Evolutionary conservation across 2,797 vertebrate species (phyloP).

Genomic region (Sylvilagus floridanus): DNA sequence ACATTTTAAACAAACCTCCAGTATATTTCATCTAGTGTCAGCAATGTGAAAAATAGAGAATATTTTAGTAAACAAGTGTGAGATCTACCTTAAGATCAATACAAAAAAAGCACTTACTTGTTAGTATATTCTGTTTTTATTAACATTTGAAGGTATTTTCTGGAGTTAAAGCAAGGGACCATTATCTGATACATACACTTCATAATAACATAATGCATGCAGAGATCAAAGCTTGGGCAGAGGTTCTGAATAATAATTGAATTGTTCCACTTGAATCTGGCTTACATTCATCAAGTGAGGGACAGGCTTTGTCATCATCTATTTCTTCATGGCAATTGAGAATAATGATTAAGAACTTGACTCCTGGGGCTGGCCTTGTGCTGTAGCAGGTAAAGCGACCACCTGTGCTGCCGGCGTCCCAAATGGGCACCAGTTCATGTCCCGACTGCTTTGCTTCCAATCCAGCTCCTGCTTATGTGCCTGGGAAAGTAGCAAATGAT

Average conservation of each 20-base stretch:
- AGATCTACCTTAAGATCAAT: not conserved
- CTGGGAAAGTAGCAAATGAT: too few species aligned
- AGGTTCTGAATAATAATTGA: not conserved
- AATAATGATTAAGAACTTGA: not conserved
- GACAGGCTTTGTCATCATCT: not conserved
- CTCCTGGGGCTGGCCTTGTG: not conserved
- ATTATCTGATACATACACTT: not conserved
- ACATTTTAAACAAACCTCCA: not conserved
- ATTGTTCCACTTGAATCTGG: not conserved
- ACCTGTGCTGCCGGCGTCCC: too few species aligned
- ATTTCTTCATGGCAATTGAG: not conserved
- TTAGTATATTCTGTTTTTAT: not conserved
- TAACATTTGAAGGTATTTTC: conserved; percentile 1
- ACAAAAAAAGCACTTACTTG: not conserved
- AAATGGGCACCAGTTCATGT: too few species aligned
- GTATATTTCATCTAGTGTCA: not conserved
- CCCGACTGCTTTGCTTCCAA: too few species aligned
- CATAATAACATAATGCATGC: not conserved
- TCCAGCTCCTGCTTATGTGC: too few species aligned
- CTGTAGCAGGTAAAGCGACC: too few species aligned
- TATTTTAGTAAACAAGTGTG: conserved; percentile 1
- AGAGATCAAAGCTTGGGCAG: not conserved
- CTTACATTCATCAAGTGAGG: not conserved
- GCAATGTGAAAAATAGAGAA: not conserved
- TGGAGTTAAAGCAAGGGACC: not conserved